Percentiles rank a stretch among this genome's conserved stretches.
phyloP scores from a whole-genome alignment of 2,797 vertebrate species.

The Oreonectes daqikongensis region DNA sequence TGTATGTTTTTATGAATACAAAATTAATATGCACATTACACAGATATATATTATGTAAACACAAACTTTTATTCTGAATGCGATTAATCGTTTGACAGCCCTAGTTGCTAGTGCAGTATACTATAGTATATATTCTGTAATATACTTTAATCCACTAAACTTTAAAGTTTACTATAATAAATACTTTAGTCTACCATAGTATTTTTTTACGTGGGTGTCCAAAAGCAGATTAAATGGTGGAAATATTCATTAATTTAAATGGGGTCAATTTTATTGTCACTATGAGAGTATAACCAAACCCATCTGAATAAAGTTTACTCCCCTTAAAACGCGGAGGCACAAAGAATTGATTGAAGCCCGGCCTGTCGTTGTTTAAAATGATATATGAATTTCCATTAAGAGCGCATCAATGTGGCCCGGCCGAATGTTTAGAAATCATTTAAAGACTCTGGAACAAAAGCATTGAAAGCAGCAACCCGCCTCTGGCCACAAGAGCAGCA shows the following conservation, averaged over 20 bases:
- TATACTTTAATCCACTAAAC: no score
- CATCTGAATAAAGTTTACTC: conserved; percentile 55
- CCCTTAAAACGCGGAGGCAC: conserved; percentile 51
- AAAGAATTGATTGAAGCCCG: conserved; percentile 54
- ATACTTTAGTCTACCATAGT: no score
- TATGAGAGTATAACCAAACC: conserved; percentile 50
- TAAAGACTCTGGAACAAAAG: conserved; percentile 54
- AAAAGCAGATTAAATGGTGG: no score
- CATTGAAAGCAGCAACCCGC: conserved; percentile 43
- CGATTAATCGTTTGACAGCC: no score
- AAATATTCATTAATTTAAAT: neutral
- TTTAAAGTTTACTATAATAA: no score
- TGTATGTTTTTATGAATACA: no score
- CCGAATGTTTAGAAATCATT: conserved; percentile 59
- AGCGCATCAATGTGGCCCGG: conserved; percentile 46
- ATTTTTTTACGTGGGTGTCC: neutral
- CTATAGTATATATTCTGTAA: no score
- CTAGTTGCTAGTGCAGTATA: no score
- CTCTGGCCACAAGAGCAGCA: conserved; percentile 46
- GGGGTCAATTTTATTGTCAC: neutral
- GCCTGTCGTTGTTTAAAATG: conserved; percentile 57
- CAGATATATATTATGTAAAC: no score
- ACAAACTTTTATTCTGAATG: no score
- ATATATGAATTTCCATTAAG: conserved; percentile 61
- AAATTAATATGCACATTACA: no score